These are phyloP conservation scores for Crematogaster levior DNA, from an alignment of 2,888 invertebrate genomes.

Conservation along the genomic window DNA sequence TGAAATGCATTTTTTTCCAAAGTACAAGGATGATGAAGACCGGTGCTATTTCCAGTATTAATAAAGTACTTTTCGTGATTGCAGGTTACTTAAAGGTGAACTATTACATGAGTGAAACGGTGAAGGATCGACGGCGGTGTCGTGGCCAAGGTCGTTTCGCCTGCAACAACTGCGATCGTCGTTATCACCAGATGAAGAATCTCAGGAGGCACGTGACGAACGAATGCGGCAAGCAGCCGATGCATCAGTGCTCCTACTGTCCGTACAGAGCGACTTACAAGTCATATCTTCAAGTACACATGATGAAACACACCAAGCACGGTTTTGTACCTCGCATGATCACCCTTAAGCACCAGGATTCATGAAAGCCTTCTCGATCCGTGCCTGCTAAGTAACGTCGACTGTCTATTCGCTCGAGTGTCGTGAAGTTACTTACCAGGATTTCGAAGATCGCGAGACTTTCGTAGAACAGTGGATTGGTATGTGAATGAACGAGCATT, in stretches of 20 bases:
- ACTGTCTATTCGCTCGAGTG: not conserved
- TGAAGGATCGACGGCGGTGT: constrained; percentile 73
- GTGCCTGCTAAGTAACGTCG: constrained; percentile 11
- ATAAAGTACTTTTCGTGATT: constrained; percentile 70
- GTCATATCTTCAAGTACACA: constrained; percentile 82
- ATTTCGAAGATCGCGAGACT: not conserved
- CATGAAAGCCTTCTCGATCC: constrained; percentile 36
- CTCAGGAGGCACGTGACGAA: constrained; percentile 86
- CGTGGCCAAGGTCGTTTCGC: constrained; percentile 81
- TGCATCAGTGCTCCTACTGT: constrained; percentile 83
- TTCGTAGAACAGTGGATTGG: not conserved
- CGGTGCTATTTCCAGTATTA: constrained; percentile 22
- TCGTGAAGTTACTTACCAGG: not conserved
- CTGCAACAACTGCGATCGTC: constrained; percentile 86
- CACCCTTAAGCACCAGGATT: constrained; percentile 47
- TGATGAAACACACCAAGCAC: constrained; percentile 70
- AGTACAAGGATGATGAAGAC: not conserved
- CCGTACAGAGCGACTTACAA: constrained; percentile 85
- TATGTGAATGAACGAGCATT: not conserved
- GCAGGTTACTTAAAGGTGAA: constrained; percentile 71
- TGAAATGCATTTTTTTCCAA: not conserved
- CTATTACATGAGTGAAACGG: constrained; percentile 57
- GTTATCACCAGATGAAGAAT: constrained; percentile 87
- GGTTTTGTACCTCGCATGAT: constrained; percentile 71
- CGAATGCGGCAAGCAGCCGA: constrained; percentile 86